Evolutionary conservation across 2,888 invertebrate species (phyloP), one percentile per base, ranked within the genome.

Genomic region (Latrodectus hesperus): DNA sequence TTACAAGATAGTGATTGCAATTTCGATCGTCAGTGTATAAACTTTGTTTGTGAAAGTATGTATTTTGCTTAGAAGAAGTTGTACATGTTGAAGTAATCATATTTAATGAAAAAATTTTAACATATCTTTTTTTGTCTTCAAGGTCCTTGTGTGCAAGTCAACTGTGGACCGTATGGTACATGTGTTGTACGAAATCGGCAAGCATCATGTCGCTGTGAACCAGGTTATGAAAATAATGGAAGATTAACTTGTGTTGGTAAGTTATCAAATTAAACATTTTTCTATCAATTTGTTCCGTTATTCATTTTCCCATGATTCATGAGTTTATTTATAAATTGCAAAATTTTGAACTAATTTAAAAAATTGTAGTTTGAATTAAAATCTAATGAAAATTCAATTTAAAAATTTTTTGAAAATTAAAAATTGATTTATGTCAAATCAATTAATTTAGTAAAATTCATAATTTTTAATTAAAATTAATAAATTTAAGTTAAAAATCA

Each of bases 1-100:
- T 94, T 95, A 91, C 95, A 96, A 70, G 96, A 97, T 92, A 95
- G 95, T 89, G 97, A 97, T 91, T 98, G 98, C 92, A 96, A 97
- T 16, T 93, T 94, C 73, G 96, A 97, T 91, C 95, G 96, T 91
- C 95, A 96, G 91, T 98, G 98, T 92, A 94, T 95, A 90, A 96
- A 96, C 90, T 90, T 90, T 76, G 78, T 88, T 17, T 90, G 90
- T 85, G 89, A 89, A 81, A 90, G 90, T 86, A 88, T 83, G 87
- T 64, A n/a, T 55, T 8, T 0, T 26, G 38, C 6, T 38, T 6
- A 38, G 38, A 38, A 38, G 6, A 38, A n/a, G 12, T n/a, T 68
- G 17, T 68, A 4, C 9, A n/a, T 38, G 11, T 68, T 22, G 11
- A 14, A n/a, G 11, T n/a, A 26, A n/a, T 22, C 12, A 26, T n/a